These are phyloP conservation scores for Rattus rattus DNA, from an alignment of 2,113 vertebrate genomes.

Conservation along the genomic window DNA sequence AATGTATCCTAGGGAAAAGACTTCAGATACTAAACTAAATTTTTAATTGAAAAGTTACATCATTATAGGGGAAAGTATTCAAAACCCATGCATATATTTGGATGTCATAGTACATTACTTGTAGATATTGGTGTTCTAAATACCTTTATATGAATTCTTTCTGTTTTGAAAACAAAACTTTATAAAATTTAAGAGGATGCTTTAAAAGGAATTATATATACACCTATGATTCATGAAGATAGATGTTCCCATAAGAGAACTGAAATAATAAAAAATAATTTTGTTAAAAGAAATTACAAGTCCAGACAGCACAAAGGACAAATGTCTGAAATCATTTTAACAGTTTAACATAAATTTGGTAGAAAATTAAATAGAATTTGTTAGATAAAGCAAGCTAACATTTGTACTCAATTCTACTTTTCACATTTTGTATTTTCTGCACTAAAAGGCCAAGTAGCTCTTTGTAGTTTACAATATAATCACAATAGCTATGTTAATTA, in stretches of 20 bases:
- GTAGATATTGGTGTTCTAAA: neutral
- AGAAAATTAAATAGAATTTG: neutral
- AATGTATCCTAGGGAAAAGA: neutral
- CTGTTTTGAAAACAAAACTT: neutral
- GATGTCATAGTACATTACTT: neutral
- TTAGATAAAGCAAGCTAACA: neutral
- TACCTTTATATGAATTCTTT: neutral
- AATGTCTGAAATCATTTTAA: neutral
- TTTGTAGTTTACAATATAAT: neutral
- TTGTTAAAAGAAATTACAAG: neutral
- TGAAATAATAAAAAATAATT: neutral
- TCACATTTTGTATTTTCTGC: neutral
- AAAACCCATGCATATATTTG: neutral
- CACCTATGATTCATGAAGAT: neutral
- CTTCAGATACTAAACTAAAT: neutral
- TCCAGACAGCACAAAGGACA: neutral
- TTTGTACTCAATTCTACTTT: neutral
- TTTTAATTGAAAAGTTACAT: neutral
- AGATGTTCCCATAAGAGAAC: neutral
- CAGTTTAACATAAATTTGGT: neutral
- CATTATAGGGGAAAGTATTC: neutral
- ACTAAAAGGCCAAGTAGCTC: neutral
- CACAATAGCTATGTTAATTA: neutral
- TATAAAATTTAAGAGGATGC: fast-evolving
- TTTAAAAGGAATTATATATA: neutral